Base-by-base conservation (phyloP, 2,113 vertebrate genomes). In the Phocoena sinus region DNA sequence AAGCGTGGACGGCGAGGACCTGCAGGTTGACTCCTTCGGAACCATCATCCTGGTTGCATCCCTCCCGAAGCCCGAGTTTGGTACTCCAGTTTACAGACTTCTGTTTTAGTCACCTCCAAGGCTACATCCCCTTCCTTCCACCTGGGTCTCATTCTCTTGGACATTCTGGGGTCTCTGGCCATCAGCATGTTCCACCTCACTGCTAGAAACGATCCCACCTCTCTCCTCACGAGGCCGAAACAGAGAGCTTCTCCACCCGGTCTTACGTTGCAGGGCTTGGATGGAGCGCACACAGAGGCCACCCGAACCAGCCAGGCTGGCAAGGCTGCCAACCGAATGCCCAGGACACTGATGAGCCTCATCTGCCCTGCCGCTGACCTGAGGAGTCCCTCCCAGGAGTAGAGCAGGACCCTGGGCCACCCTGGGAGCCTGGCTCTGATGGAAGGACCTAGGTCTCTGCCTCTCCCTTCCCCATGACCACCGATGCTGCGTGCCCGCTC, bases 11-110 rank as follows among this genome's bases (percentile, higher is more conserved):
- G 26, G 21, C 28, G 23, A 93, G 20, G 28, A 8, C 33, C 74
- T 8, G 6, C 33, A 21, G 17, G 18, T 4, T 31, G 53, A 23
- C 15, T 26, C 28, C 47, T 65, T 31, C 18, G 20, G 58, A 33
- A 3, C 28, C 50, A 25, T 17, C 14, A 5, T 26, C 33, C 18
- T 0, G 0, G 15, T 6, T 8, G 5, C 17, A 0, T 2, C 26
- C 36, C 8, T 50, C n/a, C 23, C 0, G 3, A 25, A 20, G 63
- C 12, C 60, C 15, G 0, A 12, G 14, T 5, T 11, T 26, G 18
- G 36, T 8, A 6, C 20, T 62, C 20, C 1, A 2, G 31, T n/a
- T 18, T 26, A 13, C 56, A 60, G 26, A 20, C 28, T 36, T 23
- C 60, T 41, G 20, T 41, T 36, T 89, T 25, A 13, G 28, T 36